Evolutionary conservation across 2,797 vertebrate species (phyloP).

Genomic region (Otolemur crassicaudatus): DNA sequence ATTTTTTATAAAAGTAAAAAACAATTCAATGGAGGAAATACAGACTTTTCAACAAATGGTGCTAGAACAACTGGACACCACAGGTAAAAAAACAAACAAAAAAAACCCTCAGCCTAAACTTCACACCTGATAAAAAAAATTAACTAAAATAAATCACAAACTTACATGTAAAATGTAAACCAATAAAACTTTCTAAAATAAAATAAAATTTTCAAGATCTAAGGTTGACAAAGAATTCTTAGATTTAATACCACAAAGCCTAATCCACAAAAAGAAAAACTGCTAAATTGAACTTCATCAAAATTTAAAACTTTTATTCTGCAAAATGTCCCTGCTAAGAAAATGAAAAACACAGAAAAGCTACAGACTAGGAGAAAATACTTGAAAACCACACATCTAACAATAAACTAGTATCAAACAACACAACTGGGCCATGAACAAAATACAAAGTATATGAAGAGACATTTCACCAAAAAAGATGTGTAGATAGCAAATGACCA

Average conservation of each 20-base stretch:
- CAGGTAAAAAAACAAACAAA: background rate
- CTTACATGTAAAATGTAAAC: background rate
- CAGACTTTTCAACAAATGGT: background rate
- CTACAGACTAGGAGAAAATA: background rate
- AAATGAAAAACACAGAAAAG: background rate
- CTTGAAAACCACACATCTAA: background rate
- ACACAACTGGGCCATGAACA: background rate
- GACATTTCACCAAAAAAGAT: background rate
- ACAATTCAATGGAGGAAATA: background rate
- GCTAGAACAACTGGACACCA: too few relatives aligned
- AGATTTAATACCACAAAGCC: background rate
- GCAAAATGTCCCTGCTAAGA: background rate
- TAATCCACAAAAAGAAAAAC: background rate
- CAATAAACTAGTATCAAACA: too few relatives aligned
- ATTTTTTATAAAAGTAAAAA: background rate
- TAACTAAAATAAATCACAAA: background rate
- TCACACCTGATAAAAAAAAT: background rate
- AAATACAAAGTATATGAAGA: background rate
- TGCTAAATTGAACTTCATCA: background rate
- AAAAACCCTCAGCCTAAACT: background rate
- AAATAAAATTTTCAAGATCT: background rate
- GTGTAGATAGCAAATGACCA: fast-evolving
- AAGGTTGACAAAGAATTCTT: background rate
- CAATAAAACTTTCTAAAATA: background rate
- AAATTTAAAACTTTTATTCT: background rate